Percentiles rank a stretch among this genome's conserved stretches.
Evolutionary conservation across 1,140 invertebrate genomes (phyloP).

Genomic region (Patella vulgata): DNA sequence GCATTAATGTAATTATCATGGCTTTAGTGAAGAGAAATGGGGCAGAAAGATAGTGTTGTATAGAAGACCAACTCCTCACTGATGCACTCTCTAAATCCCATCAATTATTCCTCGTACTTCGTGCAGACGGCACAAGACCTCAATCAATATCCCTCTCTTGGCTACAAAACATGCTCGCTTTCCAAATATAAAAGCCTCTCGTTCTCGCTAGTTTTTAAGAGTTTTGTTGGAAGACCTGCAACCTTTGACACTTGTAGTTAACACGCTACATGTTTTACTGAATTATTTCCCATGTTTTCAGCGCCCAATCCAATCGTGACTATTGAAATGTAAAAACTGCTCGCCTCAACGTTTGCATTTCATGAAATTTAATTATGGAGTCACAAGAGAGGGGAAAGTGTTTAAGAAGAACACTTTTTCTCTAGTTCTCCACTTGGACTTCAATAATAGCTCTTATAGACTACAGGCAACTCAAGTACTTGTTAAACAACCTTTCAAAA

Average conservation of each 20-base stretch:
- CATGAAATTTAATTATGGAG: too few relatives aligned
- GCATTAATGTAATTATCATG: slow-evolving; percentile 11
- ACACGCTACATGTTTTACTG: too few relatives aligned
- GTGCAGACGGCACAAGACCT: background rate
- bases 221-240: too few relatives aligned
- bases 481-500: slow-evolving; percentile 14
- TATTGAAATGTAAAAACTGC: too few relatives aligned
- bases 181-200: background rate
- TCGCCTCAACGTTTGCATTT: too few relatives aligned
- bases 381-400: too few relatives aligned
- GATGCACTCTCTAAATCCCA: background rate
- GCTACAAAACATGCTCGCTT: background rate
- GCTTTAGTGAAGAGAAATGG: slow-evolving; percentile 7
- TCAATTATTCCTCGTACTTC: slow-evolving; percentile 1
- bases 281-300: too few relatives aligned
- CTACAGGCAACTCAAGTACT: slow-evolving; percentile 1
- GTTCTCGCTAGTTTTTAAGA: too few relatives aligned
- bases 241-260: too few relatives aligned
- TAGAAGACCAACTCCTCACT: too few relatives aligned
- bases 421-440: background rate
- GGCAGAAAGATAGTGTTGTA: slow-evolving; percentile 14
- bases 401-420: too few relatives aligned
- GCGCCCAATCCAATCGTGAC: too few relatives aligned
- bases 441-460: background rate
- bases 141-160: slow-evolving; percentile 1